Percentiles rank a stretch among this genome's conserved stretches.
These are phyloP conservation scores for Notarius lentiginosus DNA, from an alignment of 2,113 vertebrate species.

Conservation along the genomic window DNA sequence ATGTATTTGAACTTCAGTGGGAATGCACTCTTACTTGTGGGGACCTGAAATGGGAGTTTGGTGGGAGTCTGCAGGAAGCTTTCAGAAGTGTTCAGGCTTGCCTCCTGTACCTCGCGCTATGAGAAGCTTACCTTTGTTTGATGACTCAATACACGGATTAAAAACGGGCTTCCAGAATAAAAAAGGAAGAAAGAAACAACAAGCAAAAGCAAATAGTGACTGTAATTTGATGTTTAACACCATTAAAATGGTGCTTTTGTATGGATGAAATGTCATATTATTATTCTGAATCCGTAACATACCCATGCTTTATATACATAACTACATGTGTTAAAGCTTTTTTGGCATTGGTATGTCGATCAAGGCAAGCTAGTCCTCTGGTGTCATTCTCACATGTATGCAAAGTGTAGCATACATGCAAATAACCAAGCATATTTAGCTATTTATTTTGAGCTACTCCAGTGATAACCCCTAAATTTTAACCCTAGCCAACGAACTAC, in stretches of 20 bases:
- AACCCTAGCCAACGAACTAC: neutral
- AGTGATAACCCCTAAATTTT: neutral
- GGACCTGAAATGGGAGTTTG: slow-evolving; percentile 67
- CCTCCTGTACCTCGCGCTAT: slow-evolving; percentile 72
- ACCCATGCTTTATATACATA: too few relatives aligned
- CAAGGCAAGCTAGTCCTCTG: neutral
- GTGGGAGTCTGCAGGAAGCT: slow-evolving; percentile 66
- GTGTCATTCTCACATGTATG: neutral
- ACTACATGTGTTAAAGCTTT: neutral
- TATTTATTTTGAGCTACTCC: neutral
- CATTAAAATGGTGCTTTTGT: neutral
- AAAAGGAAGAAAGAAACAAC: neutral
- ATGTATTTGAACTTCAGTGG: slow-evolving; percentile 77
- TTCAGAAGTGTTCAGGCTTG: slow-evolving; percentile 72
- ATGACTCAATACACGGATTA: slow-evolving; percentile 72
- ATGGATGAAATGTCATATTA: neutral
- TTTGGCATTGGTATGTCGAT: neutral
- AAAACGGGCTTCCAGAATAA: slow-evolving; percentile 59
- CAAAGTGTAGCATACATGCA: neutral
- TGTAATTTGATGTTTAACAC: neutral
- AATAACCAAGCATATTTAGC: neutral
- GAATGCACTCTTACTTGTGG: slow-evolving; percentile 71
- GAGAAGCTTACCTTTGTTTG: slow-evolving; percentile 74
- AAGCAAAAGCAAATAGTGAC: neutral
- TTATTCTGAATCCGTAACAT: too few relatives aligned